Base-by-base conservation (phyloP, 2,113 vertebrate genomes). In the Barnardius zonarius region DNA sequence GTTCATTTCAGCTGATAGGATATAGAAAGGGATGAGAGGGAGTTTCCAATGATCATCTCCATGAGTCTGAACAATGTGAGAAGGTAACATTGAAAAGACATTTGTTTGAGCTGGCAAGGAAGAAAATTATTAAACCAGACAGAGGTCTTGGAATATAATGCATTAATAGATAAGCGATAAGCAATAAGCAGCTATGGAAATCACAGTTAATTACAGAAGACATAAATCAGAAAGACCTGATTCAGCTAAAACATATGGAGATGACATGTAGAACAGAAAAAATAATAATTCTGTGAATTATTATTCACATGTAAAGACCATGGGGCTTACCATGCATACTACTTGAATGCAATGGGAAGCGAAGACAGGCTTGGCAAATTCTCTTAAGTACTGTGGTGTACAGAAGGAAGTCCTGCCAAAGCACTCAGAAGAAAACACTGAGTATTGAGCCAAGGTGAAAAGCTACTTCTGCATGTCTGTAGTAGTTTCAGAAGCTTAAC, bases 21-120 rank as follows among this genome's bases (percentile, higher is more conserved):
- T 25, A 33, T 15, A 57, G 30, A 51, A 37, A 69, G 7, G 18
- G 33, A 31, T 52, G 44, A 69, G 39, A 39, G 23, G 39, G 30
- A 61, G 11, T 69, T 88, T 86, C 28, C 39, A 19, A 22, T 4
- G 1, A 17, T 64, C 14, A 43, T n/a, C 28, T 88, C 31, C 11
- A 5, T 33, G 24, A 27, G 33, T 66, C 54, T 73, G 59, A 88
- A 77, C 5, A n/a, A 24, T 30, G 27, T 43, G 23, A 70, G 52
- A 86, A 72, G 30, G 23, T 73, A 52, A 83, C 33, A 70, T 86
- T 66, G 81, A 91, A 92, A 91, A 94, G 44, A 46, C 11, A 57
- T 84, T 74, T 69, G 15, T 62, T n/a, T 70, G 55, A 94, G n/a
- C 18, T 84, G 61, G 28, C 51, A 78, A 93, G 41, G 59, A 82